Evolutionary conservation across 2,797 vertebrate species (phyloP), one percentile per base, ranked within the genome.

Genomic region (Adrianichthys oophorus): DNA sequence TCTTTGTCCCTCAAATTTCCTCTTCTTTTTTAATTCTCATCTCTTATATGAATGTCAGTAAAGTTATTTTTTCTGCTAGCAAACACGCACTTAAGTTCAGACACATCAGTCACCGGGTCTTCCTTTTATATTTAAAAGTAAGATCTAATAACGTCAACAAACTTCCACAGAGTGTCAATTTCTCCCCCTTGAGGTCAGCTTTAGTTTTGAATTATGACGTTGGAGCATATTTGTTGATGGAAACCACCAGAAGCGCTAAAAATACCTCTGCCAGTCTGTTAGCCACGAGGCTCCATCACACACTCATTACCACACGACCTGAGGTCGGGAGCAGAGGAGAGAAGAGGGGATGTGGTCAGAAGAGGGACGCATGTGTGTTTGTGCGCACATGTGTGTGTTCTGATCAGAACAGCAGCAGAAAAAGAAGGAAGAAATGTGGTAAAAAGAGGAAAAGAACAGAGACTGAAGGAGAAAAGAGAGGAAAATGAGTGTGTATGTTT

Each of bases 201-300:
- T 88, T 70, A 84, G 78, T 70, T 74, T 76, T 83, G 69, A 86
- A 89, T 87, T 89, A 89, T 87, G 87, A 82, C 82, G 82, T 86
- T 75, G 76, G 82, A 80, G 76, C 83, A 83, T 82, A 88, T 84
- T 89, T 87, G 82, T 76, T 81, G 87, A 85, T 87, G 83, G 85
- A 90, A 90, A 89, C 89, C 89, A 73, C 87, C 80, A 89, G 80
- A 90, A 87, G 89, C 87, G 87, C 87, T 90, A 90, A 90, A 89
- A 90, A 90, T 90, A 90, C 89, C 81, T 85, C 86, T 86, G 82
- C 89, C 82, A 86, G 87, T 87, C 89, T 87, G 81, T 78, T 87
- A 79, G 89, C 87, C 86, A 87, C 86, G 84, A 89, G 87, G 69
- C 79, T 87, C 86, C 87, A 87, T 87, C 89, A 82, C 78, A 89